Percentiles rank a stretch among this genome's conserved stretches.
Evolutionary conservation across 1,140 invertebrate species (phyloP).

Genomic region (Drosophila saltans): DNA sequence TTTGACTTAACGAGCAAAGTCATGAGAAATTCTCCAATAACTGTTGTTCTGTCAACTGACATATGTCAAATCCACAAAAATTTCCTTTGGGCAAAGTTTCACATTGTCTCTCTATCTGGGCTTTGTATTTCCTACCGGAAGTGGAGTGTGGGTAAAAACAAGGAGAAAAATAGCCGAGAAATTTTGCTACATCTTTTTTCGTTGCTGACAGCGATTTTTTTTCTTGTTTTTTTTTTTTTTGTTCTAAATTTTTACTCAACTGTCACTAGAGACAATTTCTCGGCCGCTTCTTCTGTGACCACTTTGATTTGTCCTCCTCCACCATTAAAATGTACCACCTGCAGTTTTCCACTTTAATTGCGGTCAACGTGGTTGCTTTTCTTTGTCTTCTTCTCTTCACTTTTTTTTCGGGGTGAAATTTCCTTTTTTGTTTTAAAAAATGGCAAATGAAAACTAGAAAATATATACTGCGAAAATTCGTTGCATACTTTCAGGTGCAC

Average conservation of each 20-base stretch:
- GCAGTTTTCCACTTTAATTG: slow-evolving; percentile 66
- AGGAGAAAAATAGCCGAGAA: slow-evolving; percentile 21
- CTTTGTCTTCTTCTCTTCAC: slow-evolving; percentile 55
- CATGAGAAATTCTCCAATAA: slow-evolving; percentile 15
- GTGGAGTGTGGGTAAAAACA: slow-evolving; percentile 25
- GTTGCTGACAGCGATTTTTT: slow-evolving; percentile 65
- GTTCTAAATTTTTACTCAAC: slow-evolving; percentile 71
- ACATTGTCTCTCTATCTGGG: slow-evolving; percentile 37
- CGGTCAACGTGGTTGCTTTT: slow-evolving; percentile 68
- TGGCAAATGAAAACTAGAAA: slow-evolving; percentile 46
- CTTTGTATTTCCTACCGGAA: slow-evolving; percentile 36
- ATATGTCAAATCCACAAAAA: slow-evolving; percentile 31
- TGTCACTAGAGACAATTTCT: slow-evolving; percentile 50
- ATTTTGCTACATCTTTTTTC: slow-evolving; percentile 33
- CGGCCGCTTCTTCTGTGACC: slow-evolving; percentile 37
- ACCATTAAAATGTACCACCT: slow-evolving; percentile 27
- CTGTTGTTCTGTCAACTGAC: slow-evolving; percentile 15
- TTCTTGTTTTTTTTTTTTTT: slow-evolving; percentile 68
- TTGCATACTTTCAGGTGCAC: slow-evolving; percentile 64
- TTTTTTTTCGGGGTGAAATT: background rate
- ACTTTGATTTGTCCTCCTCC: slow-evolving; percentile 4
- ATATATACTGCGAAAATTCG: slow-evolving; percentile 32
- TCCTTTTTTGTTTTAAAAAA: slow-evolving; percentile 15
- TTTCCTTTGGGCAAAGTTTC: slow-evolving; percentile 25
- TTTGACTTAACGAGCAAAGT: background rate